Percentiles rank a stretch among this genome's conserved stretches.
Conservation (phyloP, 2,113 vertebrate species). For the Anolis sagrei region DNA sequence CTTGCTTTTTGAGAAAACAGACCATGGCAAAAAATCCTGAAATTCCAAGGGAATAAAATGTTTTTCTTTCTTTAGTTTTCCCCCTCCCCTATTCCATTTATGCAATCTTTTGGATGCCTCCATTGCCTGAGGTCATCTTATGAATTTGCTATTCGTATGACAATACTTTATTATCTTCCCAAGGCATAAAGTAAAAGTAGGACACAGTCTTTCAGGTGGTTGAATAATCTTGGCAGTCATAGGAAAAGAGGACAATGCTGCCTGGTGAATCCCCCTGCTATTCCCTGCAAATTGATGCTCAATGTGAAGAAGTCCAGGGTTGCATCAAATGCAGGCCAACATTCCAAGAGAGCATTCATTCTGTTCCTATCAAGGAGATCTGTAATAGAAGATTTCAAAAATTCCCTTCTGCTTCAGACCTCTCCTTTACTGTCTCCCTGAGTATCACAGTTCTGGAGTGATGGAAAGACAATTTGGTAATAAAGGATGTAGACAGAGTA, state of each 20-base stretch:
- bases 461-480: too few species aligned
- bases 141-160: background rate
- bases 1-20: background rate
- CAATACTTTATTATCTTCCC: background rate
- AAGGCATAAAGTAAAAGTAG: background rate
- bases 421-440: too few species aligned
- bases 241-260: background rate
- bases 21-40: background rate
- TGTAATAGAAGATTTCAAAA: too few species aligned
- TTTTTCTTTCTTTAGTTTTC: background rate
- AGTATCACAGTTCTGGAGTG: too few species aligned
- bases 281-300: too few species aligned
- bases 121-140: background rate
- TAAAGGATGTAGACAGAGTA: too few species aligned
- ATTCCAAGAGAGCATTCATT: too few species aligned
- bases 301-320: too few species aligned
- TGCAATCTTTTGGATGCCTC: background rate
- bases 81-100: background rate
- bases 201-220: background rate
- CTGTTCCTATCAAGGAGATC: too few species aligned
- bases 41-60: accelerated
- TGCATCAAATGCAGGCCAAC: too few species aligned
- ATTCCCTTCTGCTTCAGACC: too few species aligned
- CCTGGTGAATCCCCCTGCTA: too few species aligned
- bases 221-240: background rate